Evolutionary conservation across 2,113 vertebrate species (phyloP).

Genomic region (Sylvilagus bachmani): DNA sequence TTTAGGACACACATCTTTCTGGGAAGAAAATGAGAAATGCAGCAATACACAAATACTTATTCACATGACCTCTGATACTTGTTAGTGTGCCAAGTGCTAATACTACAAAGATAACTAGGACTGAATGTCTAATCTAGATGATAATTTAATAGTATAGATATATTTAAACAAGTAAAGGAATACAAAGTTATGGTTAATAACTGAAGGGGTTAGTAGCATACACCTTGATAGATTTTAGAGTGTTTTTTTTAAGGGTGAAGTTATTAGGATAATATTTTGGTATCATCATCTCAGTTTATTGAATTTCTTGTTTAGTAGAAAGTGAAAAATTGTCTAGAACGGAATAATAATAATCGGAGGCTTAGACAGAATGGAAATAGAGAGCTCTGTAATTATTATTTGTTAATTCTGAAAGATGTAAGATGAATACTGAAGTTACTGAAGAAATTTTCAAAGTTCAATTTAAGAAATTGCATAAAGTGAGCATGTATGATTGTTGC

Average conservation of each 20-base stretch:
- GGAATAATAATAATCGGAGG: background rate
- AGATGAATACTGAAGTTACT: background rate
- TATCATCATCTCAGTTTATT: background rate
- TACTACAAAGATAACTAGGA: background rate
- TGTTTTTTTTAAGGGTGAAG: background rate
- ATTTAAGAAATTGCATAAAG: background rate
- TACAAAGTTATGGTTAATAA: background rate
- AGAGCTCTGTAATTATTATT: background rate
- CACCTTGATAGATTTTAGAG: background rate
- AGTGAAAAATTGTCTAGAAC: background rate
- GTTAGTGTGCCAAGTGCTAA: background rate
- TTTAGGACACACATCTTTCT: background rate
- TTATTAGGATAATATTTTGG: background rate
- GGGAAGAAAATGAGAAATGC: background rate
- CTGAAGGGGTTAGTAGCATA: background rate
- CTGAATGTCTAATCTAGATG: conserved; percentile 8
- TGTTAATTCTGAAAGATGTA: background rate
- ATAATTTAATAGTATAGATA: background rate
- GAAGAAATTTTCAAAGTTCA: background rate
- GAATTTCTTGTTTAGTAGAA: background rate
- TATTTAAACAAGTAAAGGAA: background rate
- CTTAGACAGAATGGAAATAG: background rate
- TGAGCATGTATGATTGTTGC: background rate
- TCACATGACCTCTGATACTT: background rate
- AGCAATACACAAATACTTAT: background rate